Percentiles rank a stretch among this genome's conserved stretches.
phyloP scores from a whole-genome alignment of 2,797 vertebrate species.

The Molossus alvarezi region DNA sequence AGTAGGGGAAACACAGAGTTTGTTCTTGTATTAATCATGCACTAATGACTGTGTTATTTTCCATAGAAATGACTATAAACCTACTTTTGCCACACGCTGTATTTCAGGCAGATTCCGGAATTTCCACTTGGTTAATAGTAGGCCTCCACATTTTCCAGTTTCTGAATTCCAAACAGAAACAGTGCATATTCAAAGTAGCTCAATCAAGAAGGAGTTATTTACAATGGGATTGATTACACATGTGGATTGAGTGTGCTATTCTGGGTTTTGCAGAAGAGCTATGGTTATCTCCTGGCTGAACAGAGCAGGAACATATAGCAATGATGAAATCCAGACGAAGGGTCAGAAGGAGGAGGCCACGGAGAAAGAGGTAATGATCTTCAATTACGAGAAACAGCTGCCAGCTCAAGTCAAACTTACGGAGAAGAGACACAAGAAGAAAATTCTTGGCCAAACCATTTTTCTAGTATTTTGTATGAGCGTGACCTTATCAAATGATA shows the following conservation, averaged over 20 bases:
- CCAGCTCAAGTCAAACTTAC: not conserved
- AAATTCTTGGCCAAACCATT: not conserved
- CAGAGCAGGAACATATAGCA: not conserved
- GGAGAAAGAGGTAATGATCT: not conserved
- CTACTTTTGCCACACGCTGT: too few species aligned
- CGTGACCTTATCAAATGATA: too few species aligned
- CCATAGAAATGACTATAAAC: too few species aligned
- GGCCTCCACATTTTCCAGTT: not conserved
- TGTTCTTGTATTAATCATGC: too few species aligned
- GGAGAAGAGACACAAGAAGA: not conserved
- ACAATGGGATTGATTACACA: not conserved
- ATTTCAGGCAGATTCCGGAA: too few species aligned
- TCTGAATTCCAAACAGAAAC: not conserved
- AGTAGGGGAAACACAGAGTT: too few species aligned
- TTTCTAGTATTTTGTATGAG: not conserved
- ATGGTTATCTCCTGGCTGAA: not conserved
- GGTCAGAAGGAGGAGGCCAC: not conserved
- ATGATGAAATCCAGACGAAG: not conserved
- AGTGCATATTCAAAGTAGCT: not conserved
- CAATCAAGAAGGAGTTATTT: not conserved
- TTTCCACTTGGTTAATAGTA: too few species aligned
- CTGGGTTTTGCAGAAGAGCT: not conserved
- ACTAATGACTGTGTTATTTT: too few species aligned
- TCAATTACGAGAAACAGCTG: not conserved
- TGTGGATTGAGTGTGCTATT: not conserved